These are phyloP conservation scores for Pyrocephalus nanus DNA, from an alignment of 2,797 vertebrate species.

Conservation along the genomic window DNA sequence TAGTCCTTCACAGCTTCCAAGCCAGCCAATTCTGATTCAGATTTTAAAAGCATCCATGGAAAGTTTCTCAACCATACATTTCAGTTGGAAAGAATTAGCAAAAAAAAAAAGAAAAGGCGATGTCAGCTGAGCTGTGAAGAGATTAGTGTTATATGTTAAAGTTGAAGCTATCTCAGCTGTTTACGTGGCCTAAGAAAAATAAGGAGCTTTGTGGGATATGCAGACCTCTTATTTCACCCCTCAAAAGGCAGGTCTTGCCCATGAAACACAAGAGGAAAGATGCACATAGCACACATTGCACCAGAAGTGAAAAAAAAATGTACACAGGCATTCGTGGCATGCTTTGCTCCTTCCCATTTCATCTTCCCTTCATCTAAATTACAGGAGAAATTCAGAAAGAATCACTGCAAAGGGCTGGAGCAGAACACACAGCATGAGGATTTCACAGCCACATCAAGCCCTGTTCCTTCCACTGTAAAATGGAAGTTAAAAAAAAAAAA, in stretches of 20 bases:
- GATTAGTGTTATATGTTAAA: fast-evolving
- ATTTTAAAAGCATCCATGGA: not conserved
- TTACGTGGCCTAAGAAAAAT: not conserved
- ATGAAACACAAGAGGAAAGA: not conserved
- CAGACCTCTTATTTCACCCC: not conserved
- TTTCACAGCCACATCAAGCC: not conserved
- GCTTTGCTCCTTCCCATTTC: not conserved
- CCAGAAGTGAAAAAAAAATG: not conserved
- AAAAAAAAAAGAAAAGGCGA: not conserved
- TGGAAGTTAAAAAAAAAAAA: constrained; percentile 10
- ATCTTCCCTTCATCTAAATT: not conserved
- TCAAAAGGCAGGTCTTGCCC: not conserved
- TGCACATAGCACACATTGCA: not conserved
- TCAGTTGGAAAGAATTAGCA: not conserved
- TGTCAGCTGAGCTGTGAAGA: not conserved
- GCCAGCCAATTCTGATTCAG: not conserved
- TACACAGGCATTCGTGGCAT: not conserved
- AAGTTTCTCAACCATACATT: not conserved
- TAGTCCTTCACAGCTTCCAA: not conserved
- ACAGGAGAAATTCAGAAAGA: not conserved
- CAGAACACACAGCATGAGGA: not conserved
- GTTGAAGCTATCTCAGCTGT: not conserved
- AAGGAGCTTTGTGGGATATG: not conserved
- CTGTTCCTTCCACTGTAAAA: not conserved
- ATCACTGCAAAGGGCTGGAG: not conserved